Evolutionary conservation across 2,113 vertebrate genomes (phyloP).

Genomic region (Elgaria multicarinata): DNA sequence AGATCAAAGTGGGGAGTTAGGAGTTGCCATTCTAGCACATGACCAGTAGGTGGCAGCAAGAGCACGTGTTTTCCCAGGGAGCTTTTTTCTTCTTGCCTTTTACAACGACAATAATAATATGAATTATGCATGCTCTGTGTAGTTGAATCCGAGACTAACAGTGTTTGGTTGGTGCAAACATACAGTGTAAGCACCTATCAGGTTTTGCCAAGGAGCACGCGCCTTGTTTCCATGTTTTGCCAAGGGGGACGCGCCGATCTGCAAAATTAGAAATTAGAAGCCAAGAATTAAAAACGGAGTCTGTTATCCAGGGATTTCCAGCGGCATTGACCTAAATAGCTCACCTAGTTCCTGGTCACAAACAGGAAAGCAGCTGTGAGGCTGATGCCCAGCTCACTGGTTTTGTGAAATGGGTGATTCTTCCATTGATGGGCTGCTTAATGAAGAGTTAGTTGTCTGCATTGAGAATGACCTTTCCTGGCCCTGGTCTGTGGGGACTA

Average conservation of each 20-base stretch:
- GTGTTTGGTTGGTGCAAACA: not conserved
- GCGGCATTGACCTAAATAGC: not conserved
- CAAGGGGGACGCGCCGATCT: not conserved
- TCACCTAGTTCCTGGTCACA: not conserved
- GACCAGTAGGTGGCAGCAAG: conserved; percentile 14
- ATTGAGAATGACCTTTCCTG: too few relatives aligned
- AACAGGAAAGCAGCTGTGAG: not conserved
- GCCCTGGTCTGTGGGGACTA: too few relatives aligned
- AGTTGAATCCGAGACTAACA: not conserved
- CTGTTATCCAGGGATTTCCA: not conserved
- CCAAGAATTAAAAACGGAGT: not conserved
- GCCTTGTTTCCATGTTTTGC: not conserved
- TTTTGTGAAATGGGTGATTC: not conserved
- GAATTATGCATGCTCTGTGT: not conserved
- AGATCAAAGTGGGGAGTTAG: not conserved
- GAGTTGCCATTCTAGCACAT: not conserved
- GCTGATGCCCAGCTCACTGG: not conserved
- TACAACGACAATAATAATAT: not conserved
- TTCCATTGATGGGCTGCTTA: not conserved
- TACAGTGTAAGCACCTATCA: not conserved
- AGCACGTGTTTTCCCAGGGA: not conserved
- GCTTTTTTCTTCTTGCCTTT: too few relatives aligned
- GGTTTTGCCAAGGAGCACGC: not conserved
- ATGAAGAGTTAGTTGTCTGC: not conserved
- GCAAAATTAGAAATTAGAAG: not conserved